These are phyloP conservation scores for Nesometra sesokonis DNA, from an alignment of 35 echinoderm and acorn worm species.

Conservation along the genomic window DNA sequence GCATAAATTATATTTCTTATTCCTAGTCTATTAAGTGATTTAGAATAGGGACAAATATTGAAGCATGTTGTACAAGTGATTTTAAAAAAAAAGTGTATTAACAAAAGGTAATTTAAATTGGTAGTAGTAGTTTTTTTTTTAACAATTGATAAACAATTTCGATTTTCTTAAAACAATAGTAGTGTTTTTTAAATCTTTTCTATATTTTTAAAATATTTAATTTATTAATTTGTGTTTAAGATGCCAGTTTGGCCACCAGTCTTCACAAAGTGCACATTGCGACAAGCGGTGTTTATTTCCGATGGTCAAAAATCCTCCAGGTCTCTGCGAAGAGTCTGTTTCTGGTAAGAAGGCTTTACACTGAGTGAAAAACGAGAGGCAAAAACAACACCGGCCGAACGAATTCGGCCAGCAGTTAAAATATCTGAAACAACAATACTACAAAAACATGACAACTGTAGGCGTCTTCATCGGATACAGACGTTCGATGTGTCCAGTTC, in stretches of 20 bases:
- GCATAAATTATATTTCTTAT: not conserved
- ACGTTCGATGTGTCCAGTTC: not conserved
- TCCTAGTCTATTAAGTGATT: not conserved
- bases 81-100: too few species aligned
- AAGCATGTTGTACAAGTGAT: too few species aligned
- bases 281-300: not conserved
- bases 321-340: not conserved
- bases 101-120: too few species aligned
- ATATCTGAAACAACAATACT: not conserved
- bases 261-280: not conserved
- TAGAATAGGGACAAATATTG: too few species aligned
- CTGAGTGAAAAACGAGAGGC: constrained; percentile 44
- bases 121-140: too few species aligned
- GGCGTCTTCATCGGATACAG: not conserved
- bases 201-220: too few species aligned
- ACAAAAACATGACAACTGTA: not conserved
- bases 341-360: constrained; percentile 47
- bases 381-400: not conserved
- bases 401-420: not conserved
- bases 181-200: too few species aligned
- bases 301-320: constrained; percentile 92
- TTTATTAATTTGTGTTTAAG: not conserved
- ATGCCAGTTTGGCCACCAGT: not conserved
- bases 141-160: too few species aligned
- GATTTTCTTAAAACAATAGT: not conserved